These are phyloP conservation scores for Timema cristinae DNA, from an alignment of 2,888 invertebrate genomes.

Conservation along the genomic window DNA sequence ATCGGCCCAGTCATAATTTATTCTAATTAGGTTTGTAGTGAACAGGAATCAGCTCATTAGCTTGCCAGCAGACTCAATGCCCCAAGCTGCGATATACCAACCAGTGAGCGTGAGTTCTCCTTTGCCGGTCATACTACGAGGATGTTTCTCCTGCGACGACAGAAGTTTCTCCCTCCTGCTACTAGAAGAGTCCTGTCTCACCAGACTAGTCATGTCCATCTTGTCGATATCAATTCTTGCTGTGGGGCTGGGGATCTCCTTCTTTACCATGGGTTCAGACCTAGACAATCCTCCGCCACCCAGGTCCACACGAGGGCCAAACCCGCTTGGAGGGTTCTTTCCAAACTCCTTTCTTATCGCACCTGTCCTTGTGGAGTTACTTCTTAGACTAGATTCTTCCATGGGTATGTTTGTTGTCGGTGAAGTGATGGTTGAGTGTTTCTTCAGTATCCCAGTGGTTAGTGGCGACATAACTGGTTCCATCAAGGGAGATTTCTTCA, in stretches of 20 bases:
- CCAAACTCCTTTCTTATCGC: conserved; percentile 2
- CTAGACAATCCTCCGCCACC: background rate
- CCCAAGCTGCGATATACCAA: conserved; percentile 11
- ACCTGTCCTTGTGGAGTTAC: background rate
- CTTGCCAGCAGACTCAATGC: too few species aligned
- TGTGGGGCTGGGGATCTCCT: conserved; percentile 25
- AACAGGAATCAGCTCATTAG: too few species aligned
- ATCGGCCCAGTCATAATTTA: too few species aligned
- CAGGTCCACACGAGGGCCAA: conserved; percentile 14
- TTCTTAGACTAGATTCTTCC: background rate
- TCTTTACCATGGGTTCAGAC: conserved; percentile 13
- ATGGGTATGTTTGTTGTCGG: background rate
- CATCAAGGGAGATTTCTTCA: conserved; percentile 27
- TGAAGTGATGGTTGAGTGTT: background rate
- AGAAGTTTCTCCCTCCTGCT: conserved; percentile 20
- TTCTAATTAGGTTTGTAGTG: too few species aligned
- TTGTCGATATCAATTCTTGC: conserved; percentile 42
- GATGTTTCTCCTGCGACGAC: conserved; percentile 45
- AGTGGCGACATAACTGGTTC: conserved; percentile 18
- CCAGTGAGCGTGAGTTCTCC: conserved; percentile 42
- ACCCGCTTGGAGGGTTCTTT: background rate
- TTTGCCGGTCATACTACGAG: conserved; percentile 35
- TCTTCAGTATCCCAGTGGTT: conserved; percentile 4
- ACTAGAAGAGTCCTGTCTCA: conserved; percentile 6
- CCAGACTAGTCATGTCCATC: conserved; percentile 33